Evolutionary conservation across 1,140 invertebrate genomes (phyloP), one percentile per base, ranked within the genome.

Genomic region (Neodiprion pinetum): DNA sequence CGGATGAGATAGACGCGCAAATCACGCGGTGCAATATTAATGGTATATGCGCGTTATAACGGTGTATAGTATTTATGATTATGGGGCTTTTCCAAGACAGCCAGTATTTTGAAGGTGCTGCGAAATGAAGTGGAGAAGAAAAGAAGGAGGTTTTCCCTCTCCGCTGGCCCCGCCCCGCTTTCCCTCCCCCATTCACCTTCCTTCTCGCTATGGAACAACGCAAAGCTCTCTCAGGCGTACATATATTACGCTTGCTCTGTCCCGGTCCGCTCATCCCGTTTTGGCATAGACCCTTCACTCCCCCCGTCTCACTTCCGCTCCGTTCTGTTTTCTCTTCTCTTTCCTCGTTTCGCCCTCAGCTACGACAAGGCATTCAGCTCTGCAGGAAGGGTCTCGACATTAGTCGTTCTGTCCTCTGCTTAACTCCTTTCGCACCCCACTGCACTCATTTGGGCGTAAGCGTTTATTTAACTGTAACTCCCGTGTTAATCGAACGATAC

Each of bases 171-270:
- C 53, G 53, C 11, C n/a, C n/a, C 11, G 9, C 53, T 61, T 61
- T 9, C 53, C 53, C 11, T 17, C n/a, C n/a, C n/a, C 53, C n/a
- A 14, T 61, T 12, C 53, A 9, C 53, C 53, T 61, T 61, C 28
- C 28, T 40, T 17, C 28, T 40, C 11, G 53, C 53, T 5, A 40
- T 40, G 28, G 28, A 40, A 40, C 28, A 61, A 61, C 11, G 53
- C 53, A 5, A 61, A 61, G 53, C 53, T 61, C 53, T 61, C 53
- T 17, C 53, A 61, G 53, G 53, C 53, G 53, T 61, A 61, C 53
- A 61, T 61, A 61, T 61, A 61, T 61, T 61, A 61, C 53, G 53
- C 53, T 61, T 61, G 53, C 53, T 61, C 53, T 61, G 53, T 61
- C 53, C 53, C 53, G n/a, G 53, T 61, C 53, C n/a, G 53, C n/a